Evolutionary conservation across 2,113 vertebrate species (phyloP).

Genomic region (Aspidoscelis tigris): DNA sequence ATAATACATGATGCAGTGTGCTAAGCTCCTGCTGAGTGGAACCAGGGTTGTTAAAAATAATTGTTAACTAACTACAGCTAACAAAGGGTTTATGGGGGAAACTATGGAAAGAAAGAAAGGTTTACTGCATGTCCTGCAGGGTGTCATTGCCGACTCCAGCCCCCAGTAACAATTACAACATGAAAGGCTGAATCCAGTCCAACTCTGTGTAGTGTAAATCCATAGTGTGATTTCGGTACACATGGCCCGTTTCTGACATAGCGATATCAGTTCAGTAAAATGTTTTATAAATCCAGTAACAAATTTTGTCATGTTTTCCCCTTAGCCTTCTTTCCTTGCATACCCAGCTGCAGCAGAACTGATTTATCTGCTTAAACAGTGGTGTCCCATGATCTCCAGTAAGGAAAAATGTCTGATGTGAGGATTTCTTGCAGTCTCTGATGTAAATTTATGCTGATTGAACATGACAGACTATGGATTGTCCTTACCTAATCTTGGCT

Average conservation of each 20-base stretch:
- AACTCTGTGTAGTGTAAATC: too few species aligned
- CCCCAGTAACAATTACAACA: too few species aligned
- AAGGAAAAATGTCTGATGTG: neutral
- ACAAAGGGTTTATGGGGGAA: neutral
- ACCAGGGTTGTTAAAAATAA: neutral
- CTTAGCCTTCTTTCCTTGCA: neutral
- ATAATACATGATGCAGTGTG: neutral
- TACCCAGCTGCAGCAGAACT: neutral
- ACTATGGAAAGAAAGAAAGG: neutral
- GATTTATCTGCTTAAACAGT: neutral
- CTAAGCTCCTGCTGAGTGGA: neutral
- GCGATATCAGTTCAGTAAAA: neutral
- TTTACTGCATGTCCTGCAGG: neutral
- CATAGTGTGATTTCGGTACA: neutral
- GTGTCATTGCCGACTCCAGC: neutral
- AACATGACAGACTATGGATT: neutral
- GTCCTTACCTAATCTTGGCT: neutral
- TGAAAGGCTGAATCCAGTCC: too few species aligned
- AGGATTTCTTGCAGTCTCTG: neutral
- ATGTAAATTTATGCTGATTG: neutral
- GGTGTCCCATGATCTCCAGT: neutral
- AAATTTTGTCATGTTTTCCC: neutral
- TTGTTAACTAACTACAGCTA: neutral
- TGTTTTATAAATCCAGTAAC: neutral
- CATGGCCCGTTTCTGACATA: neutral